These are phyloP conservation scores for Marmota flaviventris DNA, from an alignment of 2,113 vertebrate species.

Conservation along the genomic window DNA sequence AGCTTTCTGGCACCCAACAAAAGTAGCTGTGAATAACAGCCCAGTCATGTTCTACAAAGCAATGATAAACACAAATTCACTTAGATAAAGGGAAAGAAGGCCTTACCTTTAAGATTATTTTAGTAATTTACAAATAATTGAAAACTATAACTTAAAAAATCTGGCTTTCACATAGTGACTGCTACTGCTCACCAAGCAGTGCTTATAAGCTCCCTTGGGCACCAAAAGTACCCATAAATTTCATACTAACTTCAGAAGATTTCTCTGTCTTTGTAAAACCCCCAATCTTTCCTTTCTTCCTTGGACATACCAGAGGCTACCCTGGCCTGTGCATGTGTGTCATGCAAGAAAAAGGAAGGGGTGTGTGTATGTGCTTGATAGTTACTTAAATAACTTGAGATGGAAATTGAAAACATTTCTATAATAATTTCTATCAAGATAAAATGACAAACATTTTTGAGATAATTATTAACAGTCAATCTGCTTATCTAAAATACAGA, in stretches of 20 bases:
- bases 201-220: neutral
- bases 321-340: neutral
- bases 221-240: neutral
- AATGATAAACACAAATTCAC: neutral
- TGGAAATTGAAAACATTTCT: slow-evolving; percentile 37
- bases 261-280: neutral
- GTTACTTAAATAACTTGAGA: neutral
- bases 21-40: neutral
- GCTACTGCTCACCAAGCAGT: fast-evolving
- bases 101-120: neutral
- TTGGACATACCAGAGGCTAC: neutral
- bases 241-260: neutral
- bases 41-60: neutral
- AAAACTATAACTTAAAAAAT: neutral
- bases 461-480: neutral
- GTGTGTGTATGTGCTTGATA: neutral
- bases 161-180: neutral
- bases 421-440: neutral
- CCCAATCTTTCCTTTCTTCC: neutral
- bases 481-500: neutral
- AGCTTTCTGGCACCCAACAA: neutral
- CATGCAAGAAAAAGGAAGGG: neutral
- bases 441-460: neutral
- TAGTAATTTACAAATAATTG: neutral
- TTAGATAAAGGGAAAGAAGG: neutral